Evolutionary conservation across 2,888 invertebrate species (phyloP), one percentile per base, ranked within the genome.

Genomic region (Drosophila algonquin): DNA sequence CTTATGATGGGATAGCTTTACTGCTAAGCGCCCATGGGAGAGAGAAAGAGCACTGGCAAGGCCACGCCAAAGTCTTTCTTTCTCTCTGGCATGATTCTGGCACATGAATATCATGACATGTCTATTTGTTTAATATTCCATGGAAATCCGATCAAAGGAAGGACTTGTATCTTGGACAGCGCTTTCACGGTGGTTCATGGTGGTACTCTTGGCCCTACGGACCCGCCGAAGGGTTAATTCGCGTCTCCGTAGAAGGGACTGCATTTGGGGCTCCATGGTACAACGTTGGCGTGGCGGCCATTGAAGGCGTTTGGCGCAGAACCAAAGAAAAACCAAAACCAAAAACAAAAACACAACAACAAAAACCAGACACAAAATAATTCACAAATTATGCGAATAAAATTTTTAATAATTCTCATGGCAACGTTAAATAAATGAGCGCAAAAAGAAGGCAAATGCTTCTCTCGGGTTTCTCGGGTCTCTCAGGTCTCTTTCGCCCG

Each of bases 311-410:
- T 61, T 32, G 27, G 24, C 32, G 46, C 69, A 52, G 47, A 71
- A 48, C 56, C 73, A 67, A 69, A 69, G 47, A 40, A 30, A 53
- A 47, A 60, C 40, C 27, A 47, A 51, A 59, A 18, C 48, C 32
- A 62, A 64, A 72, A 50, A 69, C 12, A 30, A 35, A 10, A 50
- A 1, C 10, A 2, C 50, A 48, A 24, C 2, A 18, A 18, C 4
- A 21, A 58, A 18, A 16, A 32, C 24, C 57, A 46, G 62, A 73
- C 63, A 64, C 79, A 89, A 86, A 82, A 91, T 91, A 91, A 91
- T 91, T 90, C 89, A 90, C 89, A 91, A 91, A 91, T 91, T 91
- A 91, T 91, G 91, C 91, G 91, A 91, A 91, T 90, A 90, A 90
- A 91, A 91, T 91, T 89, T 91, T 91, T 91, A 91, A 91, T 90